A percentile compares a stretch with the other conserved stretches of the same genome.
These are phyloP conservation scores for Panthera uncia DNA, from an alignment of 2,113 vertebrate genomes.

Conservation along the genomic window DNA sequence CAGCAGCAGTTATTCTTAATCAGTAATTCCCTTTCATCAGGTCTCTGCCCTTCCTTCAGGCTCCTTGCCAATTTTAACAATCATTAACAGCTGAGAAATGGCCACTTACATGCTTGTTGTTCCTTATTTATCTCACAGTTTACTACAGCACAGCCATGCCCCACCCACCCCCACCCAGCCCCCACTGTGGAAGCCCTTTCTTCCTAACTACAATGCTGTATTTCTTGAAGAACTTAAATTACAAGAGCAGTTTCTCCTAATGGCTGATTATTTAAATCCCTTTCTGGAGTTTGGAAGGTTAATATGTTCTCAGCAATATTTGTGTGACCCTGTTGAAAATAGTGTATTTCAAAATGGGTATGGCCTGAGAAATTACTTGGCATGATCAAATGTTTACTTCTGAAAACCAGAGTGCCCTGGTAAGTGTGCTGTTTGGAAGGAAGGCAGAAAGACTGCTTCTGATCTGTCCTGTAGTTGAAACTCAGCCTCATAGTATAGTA, in stretches of 20 bases:
- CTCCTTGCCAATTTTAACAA: background rate
- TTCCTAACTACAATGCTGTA: background rate
- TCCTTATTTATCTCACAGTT: background rate
- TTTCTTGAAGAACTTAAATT: background rate
- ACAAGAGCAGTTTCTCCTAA: background rate
- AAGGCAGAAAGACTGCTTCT: background rate
- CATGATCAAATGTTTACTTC: background rate
- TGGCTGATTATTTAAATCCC: background rate
- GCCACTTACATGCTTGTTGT: background rate
- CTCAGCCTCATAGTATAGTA: background rate
- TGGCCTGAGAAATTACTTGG: background rate
- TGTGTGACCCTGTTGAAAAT: constrained; percentile 11
- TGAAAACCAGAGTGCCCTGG: background rate
- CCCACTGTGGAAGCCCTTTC: background rate
- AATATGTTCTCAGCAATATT: background rate
- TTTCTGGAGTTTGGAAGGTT: background rate
- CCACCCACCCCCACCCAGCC: background rate
- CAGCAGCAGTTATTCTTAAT: background rate
- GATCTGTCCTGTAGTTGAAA: background rate
- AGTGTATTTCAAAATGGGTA: background rate
- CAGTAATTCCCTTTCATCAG: background rate
- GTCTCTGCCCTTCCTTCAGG: background rate
- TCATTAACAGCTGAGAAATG: background rate
- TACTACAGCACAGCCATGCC: background rate
- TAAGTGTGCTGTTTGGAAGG: background rate